phyloP scores from a whole-genome alignment of 2,113 vertebrate genomes.

The Sinocyclocheilus maitianheensis region DNA sequence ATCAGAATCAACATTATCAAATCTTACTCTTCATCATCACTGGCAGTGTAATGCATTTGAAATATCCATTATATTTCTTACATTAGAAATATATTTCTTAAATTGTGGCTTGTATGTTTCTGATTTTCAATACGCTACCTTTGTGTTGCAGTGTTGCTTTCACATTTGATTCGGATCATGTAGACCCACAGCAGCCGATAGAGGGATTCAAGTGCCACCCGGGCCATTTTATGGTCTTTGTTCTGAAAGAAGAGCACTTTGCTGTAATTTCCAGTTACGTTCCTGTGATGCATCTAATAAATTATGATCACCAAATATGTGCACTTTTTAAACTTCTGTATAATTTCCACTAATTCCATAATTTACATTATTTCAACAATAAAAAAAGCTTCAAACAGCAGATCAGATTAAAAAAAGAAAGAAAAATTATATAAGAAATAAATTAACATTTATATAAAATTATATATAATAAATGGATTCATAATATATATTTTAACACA shows the following conservation, averaged over 20 bases:
- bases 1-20: background rate
- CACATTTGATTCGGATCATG: conserved; percentile 99
- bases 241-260: conserved; percentile 77
- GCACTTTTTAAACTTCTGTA: background rate
- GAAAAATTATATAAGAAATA: background rate
- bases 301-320: background rate
- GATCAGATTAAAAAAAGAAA: no score
- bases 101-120: background rate
- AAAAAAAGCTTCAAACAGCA: no score
- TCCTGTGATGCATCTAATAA: background rate
- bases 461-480: no score
- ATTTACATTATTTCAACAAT: background rate
- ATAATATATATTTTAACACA: no score
- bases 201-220: conserved; percentile 96
- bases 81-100: background rate
- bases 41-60: background rate
- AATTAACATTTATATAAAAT: background rate
- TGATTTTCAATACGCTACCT: conserved; percentile 75
- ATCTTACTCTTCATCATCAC: background rate
- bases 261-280: background rate
- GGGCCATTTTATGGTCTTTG: conserved; percentile 98
- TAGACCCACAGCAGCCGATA: conserved; percentile 98
- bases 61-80: background rate
- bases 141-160: conserved; percentile 98
- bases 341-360: background rate